Evolutionary conservation across 2,113 vertebrate species (phyloP), one percentile per base, ranked within the genome.

Genomic region (Cephalopholis sonnerati): DNA sequence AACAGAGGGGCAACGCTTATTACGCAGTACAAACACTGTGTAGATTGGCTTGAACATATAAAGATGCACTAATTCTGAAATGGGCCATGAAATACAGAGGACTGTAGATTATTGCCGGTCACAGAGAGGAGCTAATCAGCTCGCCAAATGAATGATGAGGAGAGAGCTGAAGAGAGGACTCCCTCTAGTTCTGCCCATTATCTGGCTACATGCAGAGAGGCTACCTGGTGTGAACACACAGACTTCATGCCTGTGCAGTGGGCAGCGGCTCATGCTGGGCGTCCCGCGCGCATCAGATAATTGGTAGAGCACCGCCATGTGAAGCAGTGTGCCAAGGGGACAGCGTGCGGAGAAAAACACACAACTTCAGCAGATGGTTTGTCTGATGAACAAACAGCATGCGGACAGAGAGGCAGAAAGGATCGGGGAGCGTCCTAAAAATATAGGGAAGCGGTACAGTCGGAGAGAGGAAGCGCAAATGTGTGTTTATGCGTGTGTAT

Each of bases 371-470:
- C 94, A 95, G 93, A 95, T 94, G 94, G 93, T 91, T 93, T 70
- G 87, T 90, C 90, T 93, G 93, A 95, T 94, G 92, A 93, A 88
- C 85, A 90, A 93, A 93, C 93, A 94, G 94, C 94, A 86, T 89
- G 93, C 9, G 64, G 73, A 91, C 82, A 48, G 77, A 87, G 86
- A 64, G 71, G 73, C 7, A 62, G 77, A 64, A 64, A 61, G 62
- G 78, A 81, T 18, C 12, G 10, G 18, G 18, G 85, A 88, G 84
- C 57, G 46, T 81, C 70, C 79, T 70, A 41, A 55, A 77, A 79
- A 77, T 79, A 61, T 22, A 71, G 74, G 55, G 58, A 65, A 86
- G 68, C 11, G 13, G 36, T 44, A 16, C 48, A 76, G 71, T 74
- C 36, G 27, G 86, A 63, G 20, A 62, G 51, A 72, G 27, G 64